phyloP scores from a whole-genome alignment of 2,888 invertebrate genomes.

The Lucinisca nassula region DNA sequence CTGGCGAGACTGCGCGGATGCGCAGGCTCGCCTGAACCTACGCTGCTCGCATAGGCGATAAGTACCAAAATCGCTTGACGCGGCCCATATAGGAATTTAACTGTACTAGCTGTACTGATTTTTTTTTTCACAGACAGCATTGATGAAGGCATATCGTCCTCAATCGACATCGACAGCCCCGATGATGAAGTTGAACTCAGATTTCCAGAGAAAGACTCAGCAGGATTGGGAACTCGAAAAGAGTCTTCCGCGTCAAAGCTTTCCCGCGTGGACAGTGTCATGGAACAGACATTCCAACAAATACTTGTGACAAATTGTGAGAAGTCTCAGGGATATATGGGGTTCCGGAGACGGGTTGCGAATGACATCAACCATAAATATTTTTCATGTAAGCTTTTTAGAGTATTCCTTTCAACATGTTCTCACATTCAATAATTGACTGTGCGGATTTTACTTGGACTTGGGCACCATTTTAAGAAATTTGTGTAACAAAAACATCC shows the following conservation, averaged over 20 bases:
- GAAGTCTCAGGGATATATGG: slow-evolving; percentile 52
- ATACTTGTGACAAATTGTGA: slow-evolving; percentile 60
- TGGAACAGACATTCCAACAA: slow-evolving; percentile 51
- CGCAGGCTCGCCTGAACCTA: too few relatives aligned
- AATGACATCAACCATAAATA: slow-evolving; percentile 70
- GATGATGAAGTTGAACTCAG: background rate
- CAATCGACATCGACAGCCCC: slow-evolving; percentile 29
- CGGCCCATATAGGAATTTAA: too few relatives aligned
- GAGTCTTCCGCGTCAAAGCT: background rate
- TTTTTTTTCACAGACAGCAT: slow-evolving; percentile 27
- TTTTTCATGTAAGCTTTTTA: slow-evolving; percentile 66
- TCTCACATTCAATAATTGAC: slow-evolving; percentile 66
- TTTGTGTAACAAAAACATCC: too few relatives aligned
- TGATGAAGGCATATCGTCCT: slow-evolving; percentile 53
- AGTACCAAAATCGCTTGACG: too few relatives aligned
- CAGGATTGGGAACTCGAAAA: background rate
- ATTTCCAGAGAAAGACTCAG: background rate
- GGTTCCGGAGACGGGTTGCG: slow-evolving; percentile 62
- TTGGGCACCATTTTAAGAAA: too few relatives aligned
- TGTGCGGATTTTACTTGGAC: too few relatives aligned
- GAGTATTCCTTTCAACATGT: background rate
- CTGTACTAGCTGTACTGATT: background rate
- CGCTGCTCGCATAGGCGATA: too few relatives aligned
- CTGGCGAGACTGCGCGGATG: too few relatives aligned
- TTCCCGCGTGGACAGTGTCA: slow-evolving; percentile 59